Evolutionary conservation across 2,113 vertebrate species (phyloP).

Genomic region (Dermatemys mawii): DNA sequence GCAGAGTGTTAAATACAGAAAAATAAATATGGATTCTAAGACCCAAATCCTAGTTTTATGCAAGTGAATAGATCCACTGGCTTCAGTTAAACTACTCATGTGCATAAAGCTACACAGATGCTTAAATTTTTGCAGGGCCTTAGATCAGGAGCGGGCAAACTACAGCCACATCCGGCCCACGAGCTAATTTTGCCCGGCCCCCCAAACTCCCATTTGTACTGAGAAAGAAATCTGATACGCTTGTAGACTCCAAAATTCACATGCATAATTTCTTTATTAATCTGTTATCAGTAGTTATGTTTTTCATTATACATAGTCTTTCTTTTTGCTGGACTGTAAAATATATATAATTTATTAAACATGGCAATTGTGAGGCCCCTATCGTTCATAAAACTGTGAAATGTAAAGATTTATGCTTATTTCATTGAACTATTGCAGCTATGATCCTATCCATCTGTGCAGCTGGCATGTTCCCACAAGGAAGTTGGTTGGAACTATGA

Average conservation of each 20-base stretch:
- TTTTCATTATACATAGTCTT: background rate
- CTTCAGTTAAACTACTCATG: background rate
- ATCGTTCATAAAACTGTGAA: slow-evolving; percentile 7
- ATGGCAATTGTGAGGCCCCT: slow-evolving; percentile 15
- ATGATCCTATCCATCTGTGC: background rate
- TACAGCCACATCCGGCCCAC: too few species aligned
- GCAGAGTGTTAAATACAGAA: background rate
- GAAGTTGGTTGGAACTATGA: background rate
- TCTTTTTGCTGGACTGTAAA: slow-evolving; percentile 3
- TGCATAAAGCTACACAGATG: background rate
- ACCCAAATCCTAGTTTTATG: background rate
- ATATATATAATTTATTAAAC: background rate
- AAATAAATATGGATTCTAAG: background rate
- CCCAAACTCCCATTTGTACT: too few species aligned
- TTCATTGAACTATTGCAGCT: background rate
- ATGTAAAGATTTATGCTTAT: background rate
- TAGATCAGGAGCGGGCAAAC: too few species aligned
- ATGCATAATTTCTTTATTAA: background rate
- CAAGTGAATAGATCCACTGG: background rate
- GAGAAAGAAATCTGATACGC: background rate
- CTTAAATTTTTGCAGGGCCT: background rate
- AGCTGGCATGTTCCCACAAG: background rate
- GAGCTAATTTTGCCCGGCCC: too few species aligned
- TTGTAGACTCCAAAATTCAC: background rate
- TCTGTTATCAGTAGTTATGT: background rate